Conservation (phyloP, 2,888 invertebrate species). For the Metalampra italica region DNA sequence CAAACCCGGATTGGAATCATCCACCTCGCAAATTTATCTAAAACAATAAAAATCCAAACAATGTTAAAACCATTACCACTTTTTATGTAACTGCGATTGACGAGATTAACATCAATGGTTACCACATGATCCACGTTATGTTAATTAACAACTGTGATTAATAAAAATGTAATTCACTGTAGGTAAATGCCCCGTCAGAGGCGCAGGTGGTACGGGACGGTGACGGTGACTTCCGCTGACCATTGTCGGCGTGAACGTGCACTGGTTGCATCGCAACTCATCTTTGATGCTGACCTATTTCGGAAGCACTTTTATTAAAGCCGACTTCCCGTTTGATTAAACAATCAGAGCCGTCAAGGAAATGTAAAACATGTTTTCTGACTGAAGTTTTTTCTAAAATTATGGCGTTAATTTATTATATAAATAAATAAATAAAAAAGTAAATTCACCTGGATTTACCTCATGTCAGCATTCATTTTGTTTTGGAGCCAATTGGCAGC, state of each 20-base stretch:
- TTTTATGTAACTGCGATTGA: too few species aligned
- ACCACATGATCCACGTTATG: not conserved
- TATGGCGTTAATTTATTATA: too few species aligned
- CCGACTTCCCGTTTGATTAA: not conserved
- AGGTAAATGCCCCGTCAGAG: slow-evolving; percentile 27
- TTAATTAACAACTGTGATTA: slow-evolving; percentile 2
- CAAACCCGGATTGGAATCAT: too few species aligned
- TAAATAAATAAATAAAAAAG: too few species aligned
- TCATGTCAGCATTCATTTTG: too few species aligned
- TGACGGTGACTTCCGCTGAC: slow-evolving; percentile 40
- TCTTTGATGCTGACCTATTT: slow-evolving; percentile 1
- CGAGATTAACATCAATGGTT: not conserved
- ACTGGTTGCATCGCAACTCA: slow-evolving; percentile 9
- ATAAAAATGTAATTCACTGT: slow-evolving; percentile 28
- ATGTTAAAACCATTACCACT: too few species aligned
- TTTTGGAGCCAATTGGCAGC: too few species aligned
- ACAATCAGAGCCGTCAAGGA: not conserved
- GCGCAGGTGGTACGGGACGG: slow-evolving; percentile 40
- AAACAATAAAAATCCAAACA: too few species aligned
- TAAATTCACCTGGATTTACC: too few species aligned
- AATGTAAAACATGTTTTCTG: too few species aligned
- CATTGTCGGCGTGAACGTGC: slow-evolving; percentile 38
- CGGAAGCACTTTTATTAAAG: not conserved
- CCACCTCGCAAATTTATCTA: too few species aligned
- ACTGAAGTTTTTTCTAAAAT: too few species aligned